These are phyloP conservation scores for Herminia tarsipennalis DNA, from an alignment of 2,888 invertebrate species.

Conservation along the genomic window DNA sequence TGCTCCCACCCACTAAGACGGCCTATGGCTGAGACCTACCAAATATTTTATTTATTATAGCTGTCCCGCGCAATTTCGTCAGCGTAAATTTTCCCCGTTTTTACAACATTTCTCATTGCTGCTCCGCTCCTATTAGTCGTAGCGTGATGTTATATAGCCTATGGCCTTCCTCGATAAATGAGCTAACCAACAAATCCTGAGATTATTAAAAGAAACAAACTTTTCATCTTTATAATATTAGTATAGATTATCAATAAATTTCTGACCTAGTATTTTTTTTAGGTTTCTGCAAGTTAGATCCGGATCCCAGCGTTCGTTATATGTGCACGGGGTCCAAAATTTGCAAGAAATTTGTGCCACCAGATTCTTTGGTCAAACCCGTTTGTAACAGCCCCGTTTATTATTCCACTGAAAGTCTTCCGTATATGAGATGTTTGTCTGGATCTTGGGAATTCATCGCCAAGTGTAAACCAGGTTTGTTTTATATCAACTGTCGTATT, in stretches of 20 bases:
- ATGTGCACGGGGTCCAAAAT: not conserved
- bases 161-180: not conserved
- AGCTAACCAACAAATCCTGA: no score
- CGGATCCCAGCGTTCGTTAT: not conserved
- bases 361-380: constrained; percentile 1
- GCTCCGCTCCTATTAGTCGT: no score
- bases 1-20: no score
- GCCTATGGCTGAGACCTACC: no score
- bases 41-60: no score
- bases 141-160: no score
- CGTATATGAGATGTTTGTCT: not conserved
- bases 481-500: constrained; percentile 5
- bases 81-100: no score
- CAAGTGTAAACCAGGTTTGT: constrained; percentile 3
- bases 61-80: no score
- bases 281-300: constrained; percentile 6
- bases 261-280: not conserved
- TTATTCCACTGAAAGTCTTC: not conserved
- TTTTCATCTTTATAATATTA: not conserved
- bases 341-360: constrained; percentile 4
- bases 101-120: no score
- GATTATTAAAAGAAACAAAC: not conserved
- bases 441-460: constrained; percentile 6
- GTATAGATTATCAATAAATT: not conserved
- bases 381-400: constrained; percentile 1